These are phyloP conservation scores for Ceratina australensis DNA, from an alignment of 1,140 invertebrate species.

Conservation along the genomic window DNA sequence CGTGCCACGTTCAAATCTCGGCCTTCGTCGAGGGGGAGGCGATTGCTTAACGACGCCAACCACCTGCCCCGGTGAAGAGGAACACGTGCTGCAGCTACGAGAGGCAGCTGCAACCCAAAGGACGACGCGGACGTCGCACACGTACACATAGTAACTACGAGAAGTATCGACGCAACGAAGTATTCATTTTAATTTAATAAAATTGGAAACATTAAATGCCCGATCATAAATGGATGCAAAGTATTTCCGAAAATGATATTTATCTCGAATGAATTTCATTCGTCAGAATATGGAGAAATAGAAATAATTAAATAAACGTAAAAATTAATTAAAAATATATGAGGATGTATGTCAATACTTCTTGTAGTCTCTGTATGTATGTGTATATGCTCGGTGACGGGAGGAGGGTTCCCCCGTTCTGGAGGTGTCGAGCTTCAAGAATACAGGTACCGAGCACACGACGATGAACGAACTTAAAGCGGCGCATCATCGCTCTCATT, in stretches of 20 bases:
- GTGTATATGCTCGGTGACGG: constrained; percentile 11
- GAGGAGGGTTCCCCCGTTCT: constrained; percentile 44
- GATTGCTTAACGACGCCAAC: constrained; percentile 73
- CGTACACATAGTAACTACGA: no score
- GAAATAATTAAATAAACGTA: no score
- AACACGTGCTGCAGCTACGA: constrained; percentile 73
- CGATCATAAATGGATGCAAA: no score
- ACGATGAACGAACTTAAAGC: constrained; percentile 19
- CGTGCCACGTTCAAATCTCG: constrained; percentile 66
- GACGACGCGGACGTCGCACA: constrained; percentile 27
- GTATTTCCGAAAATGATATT: no score
- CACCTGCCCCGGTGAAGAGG: constrained; percentile 71
- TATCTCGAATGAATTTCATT: no score
- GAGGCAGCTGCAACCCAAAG: constrained; percentile 69
- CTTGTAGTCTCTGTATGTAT: constrained; percentile 2
- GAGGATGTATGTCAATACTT: no score
- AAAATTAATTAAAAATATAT: no score
- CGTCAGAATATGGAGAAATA: no score
- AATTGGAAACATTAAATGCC: no score
- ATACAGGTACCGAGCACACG: constrained; percentile 28
- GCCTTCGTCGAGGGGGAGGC: constrained; percentile 66
- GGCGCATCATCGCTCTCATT: background rate
- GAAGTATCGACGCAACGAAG: no score
- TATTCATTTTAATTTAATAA: no score
- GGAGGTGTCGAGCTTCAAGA: constrained; percentile 44